phyloP scores from a whole-genome alignment of 2,888 invertebrate genomes.

The Poecilus cupreus region DNA sequence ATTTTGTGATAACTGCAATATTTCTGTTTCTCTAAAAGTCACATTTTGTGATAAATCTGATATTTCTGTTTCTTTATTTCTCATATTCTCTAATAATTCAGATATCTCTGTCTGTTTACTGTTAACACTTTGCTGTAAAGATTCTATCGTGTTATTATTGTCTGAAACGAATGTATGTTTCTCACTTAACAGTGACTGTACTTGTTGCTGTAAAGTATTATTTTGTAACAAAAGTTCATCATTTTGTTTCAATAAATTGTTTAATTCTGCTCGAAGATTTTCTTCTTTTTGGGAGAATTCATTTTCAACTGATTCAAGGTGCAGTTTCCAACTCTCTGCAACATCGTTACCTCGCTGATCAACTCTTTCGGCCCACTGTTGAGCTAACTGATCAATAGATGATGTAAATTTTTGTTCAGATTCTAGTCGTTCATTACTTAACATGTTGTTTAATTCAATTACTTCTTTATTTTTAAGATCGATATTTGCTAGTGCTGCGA shows the following conservation, averaged over 20 bases:
- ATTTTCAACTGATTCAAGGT: conserved; percentile 78
- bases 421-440: conserved; percentile 57
- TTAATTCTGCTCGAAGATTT: conserved; percentile 75
- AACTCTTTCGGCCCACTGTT: conserved; percentile 75
- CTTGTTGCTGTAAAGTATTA: conserved; percentile 70
- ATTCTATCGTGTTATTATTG: conserved; percentile 64
- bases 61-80: conserved; percentile 31
- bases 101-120: conserved; percentile 63
- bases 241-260: conserved; percentile 72
- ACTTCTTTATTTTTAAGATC: conserved; percentile 70
- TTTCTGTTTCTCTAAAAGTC: conserved; percentile 61
- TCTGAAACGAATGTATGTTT: conserved; percentile 63
- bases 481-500: conserved; percentile 67
- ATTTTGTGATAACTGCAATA: conserved; percentile 58
- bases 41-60: conserved; percentile 57
- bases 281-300: conserved; percentile 77
- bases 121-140: conserved; percentile 63
- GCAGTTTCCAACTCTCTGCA: conserved; percentile 82
- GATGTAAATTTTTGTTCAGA: conserved; percentile 60
- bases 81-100: conserved; percentile 60
- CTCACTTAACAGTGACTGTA: conserved; percentile 64
- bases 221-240: conserved; percentile 70
- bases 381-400: conserved; percentile 66
- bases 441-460: conserved; percentile 67
- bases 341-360: conserved; percentile 82